Percentiles rank a stretch among this genome's conserved stretches.
phyloP scores from a whole-genome alignment of 2,797 vertebrate species.

The Cuculus canorus region DNA sequence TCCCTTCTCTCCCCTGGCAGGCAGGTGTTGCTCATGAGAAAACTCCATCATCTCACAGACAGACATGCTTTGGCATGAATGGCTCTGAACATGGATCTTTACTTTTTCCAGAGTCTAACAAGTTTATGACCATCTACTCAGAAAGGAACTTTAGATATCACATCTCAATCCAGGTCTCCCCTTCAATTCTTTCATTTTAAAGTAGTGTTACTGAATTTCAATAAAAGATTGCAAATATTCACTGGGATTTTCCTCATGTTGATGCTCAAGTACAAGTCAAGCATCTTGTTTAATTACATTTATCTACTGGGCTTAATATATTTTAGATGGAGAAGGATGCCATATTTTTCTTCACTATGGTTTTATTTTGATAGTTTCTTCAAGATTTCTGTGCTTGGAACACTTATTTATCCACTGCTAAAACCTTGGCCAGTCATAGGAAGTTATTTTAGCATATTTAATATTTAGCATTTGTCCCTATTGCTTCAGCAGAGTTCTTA shows the following conservation, averaged over 20 bases:
- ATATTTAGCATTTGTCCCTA: background rate
- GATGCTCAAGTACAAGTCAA: background rate
- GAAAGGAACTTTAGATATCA: background rate
- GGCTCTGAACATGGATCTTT: background rate
- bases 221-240: background rate
- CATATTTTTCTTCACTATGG: background rate
- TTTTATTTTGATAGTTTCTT: background rate
- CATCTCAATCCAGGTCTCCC: background rate
- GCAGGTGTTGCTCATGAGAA: background rate
- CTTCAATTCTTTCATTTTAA: background rate
- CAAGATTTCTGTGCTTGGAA: background rate
- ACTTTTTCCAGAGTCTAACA: background rate
- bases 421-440: background rate
- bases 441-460: background rate
- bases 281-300: background rate
- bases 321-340: background rate
- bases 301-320: background rate
- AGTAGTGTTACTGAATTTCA: background rate
- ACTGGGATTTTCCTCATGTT: background rate
- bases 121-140: background rate
- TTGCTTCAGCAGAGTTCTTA: background rate
- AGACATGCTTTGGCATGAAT: background rate
- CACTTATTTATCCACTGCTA: background rate
- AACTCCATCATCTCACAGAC: background rate
- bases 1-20: background rate